Base-by-base conservation (phyloP, 2,888 invertebrate genomes). In the Choristoneura rosaceana region DNA sequence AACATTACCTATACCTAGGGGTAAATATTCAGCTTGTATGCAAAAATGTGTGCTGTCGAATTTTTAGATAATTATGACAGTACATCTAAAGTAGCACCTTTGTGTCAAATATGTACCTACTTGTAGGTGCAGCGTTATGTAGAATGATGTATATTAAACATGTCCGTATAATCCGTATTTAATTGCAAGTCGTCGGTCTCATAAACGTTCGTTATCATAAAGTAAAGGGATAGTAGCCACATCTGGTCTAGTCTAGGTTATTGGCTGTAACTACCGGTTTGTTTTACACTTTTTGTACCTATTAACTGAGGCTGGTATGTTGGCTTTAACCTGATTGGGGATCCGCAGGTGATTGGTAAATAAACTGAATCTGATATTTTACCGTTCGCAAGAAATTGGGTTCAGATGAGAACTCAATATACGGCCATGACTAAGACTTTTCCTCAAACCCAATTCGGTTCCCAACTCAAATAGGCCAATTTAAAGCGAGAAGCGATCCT, bases 161-260 rank as follows among this genome's bases (percentile, higher is more conserved):
- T 15, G 34, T 50, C 64, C 50, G 52, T 73, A 69, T 69, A 73
- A 73, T 75, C 67, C 62, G 69, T 71, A 45, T 74, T 66, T 74
- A 66, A 71, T 69, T 71, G 69, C 69, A 52, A 68, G 70, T 78
- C 76, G 74, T 76, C 71, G 65, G 70, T 50, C n/a, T 78, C 76
- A 69, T 79, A 77, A 69, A 69, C 33, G 76, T 55, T 63, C 73
- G 76, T 74, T 78, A 77, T 78, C 78, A 74, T 74, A 75, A 64
- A 71, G 76, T 77, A 70, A 76, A 75, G 76, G 77, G 75, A 65
- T 55, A 47, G 47, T 71, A 69, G 68, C 59, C 52, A 70, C 71
- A 71, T 69, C 76, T 75, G 69, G 76, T 73, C 76, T 73, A 77
- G 77, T 76, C 74, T 76, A 71, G 75, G 74, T 71, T 75, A 77